Evolutionary conservation across 2,113 vertebrate species (phyloP).

Genomic region (Amphiprion percula): DNA sequence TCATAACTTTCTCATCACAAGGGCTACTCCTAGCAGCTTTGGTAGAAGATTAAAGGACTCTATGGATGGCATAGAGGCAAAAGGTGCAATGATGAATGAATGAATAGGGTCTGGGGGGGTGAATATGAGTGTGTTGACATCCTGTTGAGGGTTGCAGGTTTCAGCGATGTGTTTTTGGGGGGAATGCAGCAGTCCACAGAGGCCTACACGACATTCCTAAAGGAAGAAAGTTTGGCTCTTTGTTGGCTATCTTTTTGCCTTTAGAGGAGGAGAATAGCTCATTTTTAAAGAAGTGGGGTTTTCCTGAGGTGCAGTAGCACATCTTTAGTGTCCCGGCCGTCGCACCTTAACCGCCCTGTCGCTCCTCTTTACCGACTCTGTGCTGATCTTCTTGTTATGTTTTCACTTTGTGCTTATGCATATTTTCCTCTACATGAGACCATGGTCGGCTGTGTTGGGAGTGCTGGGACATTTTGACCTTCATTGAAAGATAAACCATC

Average conservation of each 20-base stretch:
- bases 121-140: slow-evolving; percentile 47
- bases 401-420: slow-evolving; percentile 27
- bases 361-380: not conserved
- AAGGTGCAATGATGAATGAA: slow-evolving; percentile 61
- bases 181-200: slow-evolving; percentile 58
- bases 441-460: slow-evolving; percentile 38
- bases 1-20: slow-evolving; percentile 84
- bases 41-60: slow-evolving; percentile 69
- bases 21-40: slow-evolving; percentile 82
- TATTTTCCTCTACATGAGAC: slow-evolving; percentile 50
- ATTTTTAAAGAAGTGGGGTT: slow-evolving; percentile 15
- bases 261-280: slow-evolving; percentile 40
- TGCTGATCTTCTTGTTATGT: slow-evolving; percentile 23
- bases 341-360: slow-evolving; percentile 13
- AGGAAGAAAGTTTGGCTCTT: slow-evolving; percentile 27
- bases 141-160: slow-evolving; percentile 39
- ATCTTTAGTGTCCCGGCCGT: slow-evolving; percentile 3
- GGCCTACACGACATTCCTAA: slow-evolving; percentile 48
- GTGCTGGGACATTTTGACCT: slow-evolving; percentile 30
- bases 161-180: slow-evolving; percentile 44
- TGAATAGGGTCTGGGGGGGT: not conserved
- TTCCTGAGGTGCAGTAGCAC: slow-evolving; percentile 35
- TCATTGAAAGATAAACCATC: slow-evolving; percentile 27
- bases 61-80: slow-evolving; percentile 61
- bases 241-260: slow-evolving; percentile 43